These are phyloP conservation scores for Labroides dimidiatus DNA, from an alignment of 2,797 vertebrate genomes.

Conservation along the genomic window DNA sequence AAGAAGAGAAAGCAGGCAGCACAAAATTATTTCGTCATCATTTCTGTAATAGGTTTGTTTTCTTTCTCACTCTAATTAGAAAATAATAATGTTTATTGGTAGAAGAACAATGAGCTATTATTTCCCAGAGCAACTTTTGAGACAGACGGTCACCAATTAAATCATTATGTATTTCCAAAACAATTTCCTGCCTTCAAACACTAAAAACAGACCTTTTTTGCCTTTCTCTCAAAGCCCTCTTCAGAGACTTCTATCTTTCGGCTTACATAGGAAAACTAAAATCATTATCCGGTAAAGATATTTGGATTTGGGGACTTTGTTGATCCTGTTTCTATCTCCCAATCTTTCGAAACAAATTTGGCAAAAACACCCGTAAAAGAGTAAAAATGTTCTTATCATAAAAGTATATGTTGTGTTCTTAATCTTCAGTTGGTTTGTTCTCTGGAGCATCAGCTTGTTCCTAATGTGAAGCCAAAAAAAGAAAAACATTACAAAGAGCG, in stretches of 20 bases:
- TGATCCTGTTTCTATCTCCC: slow-evolving; percentile 8
- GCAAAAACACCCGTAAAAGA: neutral
- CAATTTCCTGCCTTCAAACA: slow-evolving; percentile 31
- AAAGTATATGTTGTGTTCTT: slow-evolving; percentile 23
- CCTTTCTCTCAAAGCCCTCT: slow-evolving; percentile 28
- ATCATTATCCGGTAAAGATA: slow-evolving; percentile 32
- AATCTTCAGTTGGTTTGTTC: slow-evolving; percentile 42
- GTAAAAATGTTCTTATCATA: neutral
- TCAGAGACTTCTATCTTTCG: slow-evolving; percentile 3
- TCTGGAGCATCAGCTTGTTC: slow-evolving; percentile 40
- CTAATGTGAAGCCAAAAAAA: slow-evolving; percentile 52
- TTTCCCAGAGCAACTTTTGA: slow-evolving; percentile 13
- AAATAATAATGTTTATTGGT: neutral
- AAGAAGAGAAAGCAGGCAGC: neutral
- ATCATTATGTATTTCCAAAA: slow-evolving; percentile 35
- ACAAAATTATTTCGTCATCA: slow-evolving; percentile 14
- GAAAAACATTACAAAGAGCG: slow-evolving; percentile 6
- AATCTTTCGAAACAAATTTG: slow-evolving; percentile 16
- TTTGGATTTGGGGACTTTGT: slow-evolving; percentile 25
- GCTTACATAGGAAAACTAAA: slow-evolving; percentile 21
- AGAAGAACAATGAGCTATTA: slow-evolving; percentile 32
- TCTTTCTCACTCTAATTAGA: neutral
- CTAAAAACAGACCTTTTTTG: neutral
- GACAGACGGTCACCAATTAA: slow-evolving; percentile 9
- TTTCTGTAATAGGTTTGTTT: slow-evolving; percentile 23